Evolutionary conservation across 2,113 vertebrate species (phyloP), one percentile per base, ranked within the genome.

Genomic region (Semnornis frantzii): DNA sequence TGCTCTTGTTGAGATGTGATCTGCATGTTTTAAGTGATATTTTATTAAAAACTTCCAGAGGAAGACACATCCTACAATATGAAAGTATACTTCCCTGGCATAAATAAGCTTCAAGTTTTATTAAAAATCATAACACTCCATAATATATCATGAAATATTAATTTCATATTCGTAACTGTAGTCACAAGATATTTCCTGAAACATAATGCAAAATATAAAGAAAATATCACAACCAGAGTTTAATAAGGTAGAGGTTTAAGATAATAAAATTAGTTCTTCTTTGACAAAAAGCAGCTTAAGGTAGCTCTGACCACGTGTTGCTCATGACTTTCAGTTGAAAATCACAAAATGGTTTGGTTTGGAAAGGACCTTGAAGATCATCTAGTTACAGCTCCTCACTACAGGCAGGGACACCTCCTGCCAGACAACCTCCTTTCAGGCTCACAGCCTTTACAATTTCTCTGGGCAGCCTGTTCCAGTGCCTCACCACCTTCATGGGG

Each of bases 31-130:
- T 85, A 69, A 90, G 87, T 30, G 46, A 48, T 59, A 88, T 77
- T 77, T 91, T 83, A 92, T 94, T 83, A 48, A 75, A 87, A 87
- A 33, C 33, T 81, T 95, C 42, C 52, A 91, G 52, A 85, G 28
- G 57, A 94, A 42, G 4, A 81, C 42, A 80, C 11, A 82, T 57
- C 30, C 12, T 62, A 77, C 72, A 83, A 44, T 93, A 91, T 93
- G 62, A 94, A 94, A 91, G 13, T 17, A 75, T 48, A 77, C 15
- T 85, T 83, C 42, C 23, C 60, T 55, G 71, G 72, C 85, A 95
- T 95, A 93, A 96, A 85, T 90, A 85, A 92, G 42, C 33, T 74
- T 90, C 69, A 81, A 54, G 34, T 85, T 95, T 94, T 95, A 95
- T 95, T 95, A 94, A 94, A 91, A 93, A 90, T 83, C 68, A 33